Percentiles rank a stretch among this genome's conserved stretches.
These are phyloP conservation scores for Epizoanthus stellaris DNA, from an alignment of 92 coral and sea anemone genomes.

Conservation along the genomic window DNA sequence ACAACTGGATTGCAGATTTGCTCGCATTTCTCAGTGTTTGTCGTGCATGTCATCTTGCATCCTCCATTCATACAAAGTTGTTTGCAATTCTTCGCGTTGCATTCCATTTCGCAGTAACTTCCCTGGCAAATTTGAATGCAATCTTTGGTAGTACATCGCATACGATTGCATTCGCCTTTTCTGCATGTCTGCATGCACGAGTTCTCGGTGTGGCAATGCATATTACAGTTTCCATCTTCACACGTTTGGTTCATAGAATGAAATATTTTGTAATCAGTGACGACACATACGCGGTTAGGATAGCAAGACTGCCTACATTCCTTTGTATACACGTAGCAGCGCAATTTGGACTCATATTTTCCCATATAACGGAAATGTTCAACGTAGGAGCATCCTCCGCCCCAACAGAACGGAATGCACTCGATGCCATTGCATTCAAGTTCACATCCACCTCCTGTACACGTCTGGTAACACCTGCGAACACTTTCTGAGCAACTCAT, in stretches of 20 bases:
- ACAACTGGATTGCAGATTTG: slow-evolving; percentile 32
- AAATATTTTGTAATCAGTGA: slow-evolving; percentile 38
- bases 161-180: slow-evolving; percentile 13
- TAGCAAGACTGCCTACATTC: slow-evolving; percentile 28
- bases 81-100: slow-evolving; percentile 35
- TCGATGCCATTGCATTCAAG: slow-evolving; percentile 18
- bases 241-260: slow-evolving; percentile 38
- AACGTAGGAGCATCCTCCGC: slow-evolving; percentile 32
- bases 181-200: slow-evolving; percentile 22
- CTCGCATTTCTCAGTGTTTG: slow-evolving; percentile 14
- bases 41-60: slow-evolving; percentile 43
- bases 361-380: slow-evolving; percentile 10
- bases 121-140: slow-evolving; percentile 26
- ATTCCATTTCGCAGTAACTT: slow-evolving; percentile 39
- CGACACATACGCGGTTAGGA: slow-evolving; percentile 18
- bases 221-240: slow-evolving; percentile 21
- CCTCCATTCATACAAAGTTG: slow-evolving; percentile 32
- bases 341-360: slow-evolving; percentile 15
- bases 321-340: slow-evolving; percentile 24
- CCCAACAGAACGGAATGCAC: slow-evolving; percentile 47
- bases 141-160: slow-evolving; percentile 32
- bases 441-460: slow-evolving; percentile 41
- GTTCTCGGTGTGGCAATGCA: slow-evolving; percentile 45
- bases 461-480: slow-evolving; percentile 33
- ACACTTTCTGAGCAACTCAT: slow-evolving; percentile 25